Conservation (phyloP, 2,888 invertebrate species). For the Epistrophe eligans region DNA sequence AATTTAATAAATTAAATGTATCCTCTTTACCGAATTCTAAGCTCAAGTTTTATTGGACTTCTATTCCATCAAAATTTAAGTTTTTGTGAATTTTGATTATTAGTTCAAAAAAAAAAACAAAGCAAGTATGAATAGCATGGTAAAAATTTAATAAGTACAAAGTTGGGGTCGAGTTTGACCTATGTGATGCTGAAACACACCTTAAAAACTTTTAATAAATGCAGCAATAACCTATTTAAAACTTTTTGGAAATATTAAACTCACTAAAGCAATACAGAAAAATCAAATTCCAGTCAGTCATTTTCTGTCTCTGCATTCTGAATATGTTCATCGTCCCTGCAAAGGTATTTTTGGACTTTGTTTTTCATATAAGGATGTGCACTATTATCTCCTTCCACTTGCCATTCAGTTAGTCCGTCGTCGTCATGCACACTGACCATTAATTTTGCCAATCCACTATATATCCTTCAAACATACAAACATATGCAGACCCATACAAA, state of each 20-base stretch:
- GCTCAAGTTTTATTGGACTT: no score
- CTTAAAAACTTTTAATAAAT: no score
- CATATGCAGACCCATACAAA: constrained; percentile 6
- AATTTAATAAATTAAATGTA: no score
- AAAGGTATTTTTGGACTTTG: constrained; percentile 12
- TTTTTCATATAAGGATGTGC: neutral
- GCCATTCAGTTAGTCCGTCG: constrained; percentile 7
- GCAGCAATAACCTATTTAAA: no score
- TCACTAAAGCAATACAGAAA: neutral
- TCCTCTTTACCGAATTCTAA: no score
- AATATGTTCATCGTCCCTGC: neutral
- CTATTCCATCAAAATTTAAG: no score
- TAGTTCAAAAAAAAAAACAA: no score
- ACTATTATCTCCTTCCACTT: constrained; percentile 41
- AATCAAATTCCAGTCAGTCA: neutral
- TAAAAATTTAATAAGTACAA: no score
- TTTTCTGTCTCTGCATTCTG: constrained; percentile 34
- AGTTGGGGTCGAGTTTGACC: no score
- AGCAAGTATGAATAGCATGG: no score
- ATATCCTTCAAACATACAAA: constrained; percentile 14
- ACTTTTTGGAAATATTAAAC: neutral
- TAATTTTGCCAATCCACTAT: constrained; percentile 72
- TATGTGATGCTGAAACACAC: no score
- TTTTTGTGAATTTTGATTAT: no score
- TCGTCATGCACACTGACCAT: constrained; percentile 68